phyloP scores from a whole-genome alignment of 2,888 invertebrate genomes.

The Malthinus flaveolus region DNA sequence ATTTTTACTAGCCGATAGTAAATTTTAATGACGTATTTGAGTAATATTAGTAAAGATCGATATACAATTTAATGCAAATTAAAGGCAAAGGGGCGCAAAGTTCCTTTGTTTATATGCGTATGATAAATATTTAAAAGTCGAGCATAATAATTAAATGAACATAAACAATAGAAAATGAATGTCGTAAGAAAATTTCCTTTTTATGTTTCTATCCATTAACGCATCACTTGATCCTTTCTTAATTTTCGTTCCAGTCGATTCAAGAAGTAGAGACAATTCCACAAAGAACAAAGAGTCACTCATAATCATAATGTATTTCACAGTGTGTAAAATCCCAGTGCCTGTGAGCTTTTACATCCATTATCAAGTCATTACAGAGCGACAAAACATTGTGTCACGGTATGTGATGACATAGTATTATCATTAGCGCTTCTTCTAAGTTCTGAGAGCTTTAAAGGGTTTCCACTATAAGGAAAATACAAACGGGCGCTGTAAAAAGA shows the following conservation, averaged over 20 bases:
- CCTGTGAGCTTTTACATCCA: slow-evolving; percentile 41
- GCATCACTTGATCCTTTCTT: slow-evolving; percentile 38
- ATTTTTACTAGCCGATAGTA: too few relatives aligned
- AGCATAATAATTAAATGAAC: slow-evolving; percentile 26
- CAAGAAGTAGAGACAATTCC: slow-evolving; percentile 31
- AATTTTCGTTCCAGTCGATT: slow-evolving; percentile 37
- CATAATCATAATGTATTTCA: slow-evolving; percentile 43
- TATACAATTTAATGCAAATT: too few relatives aligned
- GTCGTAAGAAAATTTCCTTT: slow-evolving; percentile 34
- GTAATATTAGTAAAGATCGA: too few relatives aligned
- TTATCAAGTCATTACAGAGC: slow-evolving; percentile 44
- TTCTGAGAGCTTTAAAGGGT: slow-evolving; percentile 22
- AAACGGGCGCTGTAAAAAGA: too few relatives aligned
- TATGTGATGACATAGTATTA: slow-evolving; percentile 41
- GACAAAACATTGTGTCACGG: slow-evolving; percentile 44
- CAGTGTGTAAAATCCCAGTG: slow-evolving; percentile 40
- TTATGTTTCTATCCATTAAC: slow-evolving; percentile 34
- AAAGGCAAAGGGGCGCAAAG: too few relatives aligned
- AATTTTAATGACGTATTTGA: too few relatives aligned
- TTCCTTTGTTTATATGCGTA: too few relatives aligned
- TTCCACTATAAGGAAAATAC: not conserved
- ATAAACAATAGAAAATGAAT: slow-evolving; percentile 31
- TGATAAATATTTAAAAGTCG: too few relatives aligned
- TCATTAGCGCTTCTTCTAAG: slow-evolving; percentile 36
- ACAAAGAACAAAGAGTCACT: slow-evolving; percentile 41